Conservation (phyloP, 2,888 invertebrate genomes). For the Hyposoter dolosus region DNA sequence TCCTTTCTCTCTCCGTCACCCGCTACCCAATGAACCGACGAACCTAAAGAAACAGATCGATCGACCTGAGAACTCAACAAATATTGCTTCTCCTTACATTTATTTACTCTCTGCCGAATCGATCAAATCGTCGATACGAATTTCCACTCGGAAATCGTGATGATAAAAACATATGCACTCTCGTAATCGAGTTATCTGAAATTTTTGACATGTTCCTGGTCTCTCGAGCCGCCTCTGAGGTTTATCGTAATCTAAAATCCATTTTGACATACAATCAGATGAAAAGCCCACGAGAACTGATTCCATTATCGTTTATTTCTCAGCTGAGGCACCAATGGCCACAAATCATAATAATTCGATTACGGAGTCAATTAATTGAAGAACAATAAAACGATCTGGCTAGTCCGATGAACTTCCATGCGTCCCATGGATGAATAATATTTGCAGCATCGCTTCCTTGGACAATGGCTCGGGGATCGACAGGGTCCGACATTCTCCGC, state of each 20-base stretch:
- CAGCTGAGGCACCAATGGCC: neutral
- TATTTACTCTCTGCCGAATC: constrained; percentile 21
- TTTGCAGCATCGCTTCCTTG: too few species aligned
- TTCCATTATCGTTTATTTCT: too few species aligned
- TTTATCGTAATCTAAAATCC: neutral
- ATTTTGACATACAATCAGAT: neutral
- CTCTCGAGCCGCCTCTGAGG: neutral
- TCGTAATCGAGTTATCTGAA: neutral
- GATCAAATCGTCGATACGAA: constrained; percentile 12
- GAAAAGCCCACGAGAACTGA: too few species aligned
- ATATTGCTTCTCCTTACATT: neutral
- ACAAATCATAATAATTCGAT: neutral
- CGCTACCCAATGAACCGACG: constrained; percentile 13
- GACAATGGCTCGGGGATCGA: too few species aligned
- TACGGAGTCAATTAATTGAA: neutral
- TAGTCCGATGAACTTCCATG: neutral
- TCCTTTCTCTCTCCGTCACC: neutral
- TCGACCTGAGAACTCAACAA: neutral
- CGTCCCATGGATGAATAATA: too few species aligned
- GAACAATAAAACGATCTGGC: neutral
- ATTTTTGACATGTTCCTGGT: neutral
- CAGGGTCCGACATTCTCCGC: too few species aligned
- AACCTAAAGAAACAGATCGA: constrained; percentile 25
- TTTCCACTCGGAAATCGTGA: constrained; percentile 27
- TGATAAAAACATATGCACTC: constrained; percentile 2